Evolutionary conservation across 23 tunicate species (phyloP), one percentile per base, ranked within the genome.

Genomic region (Ciona savignyi): DNA sequence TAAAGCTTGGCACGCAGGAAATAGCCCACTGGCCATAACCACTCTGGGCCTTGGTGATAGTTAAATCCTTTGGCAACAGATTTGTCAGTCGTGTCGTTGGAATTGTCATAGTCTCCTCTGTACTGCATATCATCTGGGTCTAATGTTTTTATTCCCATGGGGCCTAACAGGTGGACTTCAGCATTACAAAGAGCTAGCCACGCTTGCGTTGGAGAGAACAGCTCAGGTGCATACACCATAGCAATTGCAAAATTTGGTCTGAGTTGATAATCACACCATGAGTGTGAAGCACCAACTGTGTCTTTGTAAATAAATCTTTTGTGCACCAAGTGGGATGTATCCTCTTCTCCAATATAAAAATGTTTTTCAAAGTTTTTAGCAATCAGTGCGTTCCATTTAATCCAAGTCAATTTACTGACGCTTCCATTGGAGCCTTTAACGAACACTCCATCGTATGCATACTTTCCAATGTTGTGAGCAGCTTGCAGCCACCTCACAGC

Each of bases 11-110:
- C 99, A 4, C 93, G 74, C 25, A 95, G 85, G 71, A 85, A 84
- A 63, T 95, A 95, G 1, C 99, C 99, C 34, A 88, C 91, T 29
- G 99, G 99, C 99, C 99, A 95, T 30, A 95, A 31, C 99, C 99
- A 95, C 35, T 84, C 90, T 21, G 99, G 99, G 1, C 99, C 99
- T 76, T 88, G 95, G 32, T 95, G 99, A 48, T 95, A 95, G 80
- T 95, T 95, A 74, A 91, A 91, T 27, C 97, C 97, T 67, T 80
- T 85, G 25, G 91, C 91, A 25, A 91, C 72, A 1, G 92, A 63
- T 23, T 32, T 25, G 65, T 91, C 97, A 71, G 63, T 70, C 3
- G 84, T 51, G 66, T 91, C 97, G 66, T 81, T 76, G 0, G 75
- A 56, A 51, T 91, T 91, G 78, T 91, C 83, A 51, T 91, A 91